These are phyloP conservation scores for Cryptocephalus primarius DNA, from an alignment of 2,888 invertebrate genomes.

Conservation along the genomic window DNA sequence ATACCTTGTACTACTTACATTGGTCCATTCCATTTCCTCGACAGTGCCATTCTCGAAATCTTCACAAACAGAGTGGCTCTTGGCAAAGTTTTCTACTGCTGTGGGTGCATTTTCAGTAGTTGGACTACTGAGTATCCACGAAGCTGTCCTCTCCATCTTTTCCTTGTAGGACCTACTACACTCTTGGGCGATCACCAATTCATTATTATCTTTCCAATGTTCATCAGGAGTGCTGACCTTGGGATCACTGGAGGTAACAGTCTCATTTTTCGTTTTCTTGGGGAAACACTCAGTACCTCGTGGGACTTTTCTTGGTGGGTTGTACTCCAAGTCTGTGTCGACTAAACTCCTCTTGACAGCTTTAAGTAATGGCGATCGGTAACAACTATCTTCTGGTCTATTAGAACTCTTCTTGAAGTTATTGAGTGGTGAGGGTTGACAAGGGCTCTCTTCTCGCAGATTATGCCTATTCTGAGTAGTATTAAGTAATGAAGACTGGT, in stretches of 20 bases:
- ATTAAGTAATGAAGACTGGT: too few species aligned
- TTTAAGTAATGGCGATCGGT: too few species aligned
- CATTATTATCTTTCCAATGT: neutral
- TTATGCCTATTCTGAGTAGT: too few species aligned
- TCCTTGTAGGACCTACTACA: conserved; percentile 1
- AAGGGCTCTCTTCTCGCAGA: too few species aligned
- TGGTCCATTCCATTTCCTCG: conserved; percentile 18
- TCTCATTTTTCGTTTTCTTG: neutral
- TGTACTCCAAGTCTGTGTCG: neutral
- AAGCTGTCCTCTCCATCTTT: conserved; percentile 10
- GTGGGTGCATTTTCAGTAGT: neutral
- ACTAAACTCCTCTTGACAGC: neutral
- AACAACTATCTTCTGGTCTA: neutral
- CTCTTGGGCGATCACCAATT: neutral
- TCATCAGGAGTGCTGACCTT: neutral
- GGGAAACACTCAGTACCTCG: too few species aligned
- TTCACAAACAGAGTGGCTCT: neutral
- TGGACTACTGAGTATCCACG: conserved; percentile 10
- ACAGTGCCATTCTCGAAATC: conserved; percentile 1
- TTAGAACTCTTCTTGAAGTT: neutral
- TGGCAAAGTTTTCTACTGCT: neutral
- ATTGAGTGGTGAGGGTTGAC: neutral
- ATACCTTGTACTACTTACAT: conserved; percentile 7
- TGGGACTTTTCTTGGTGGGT: too few species aligned
- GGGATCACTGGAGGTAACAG: neutral